Evolutionary conservation across 2,113 vertebrate species (phyloP), one percentile per base, ranked within the genome.

Genomic region (Pelusios castaneus): DNA sequence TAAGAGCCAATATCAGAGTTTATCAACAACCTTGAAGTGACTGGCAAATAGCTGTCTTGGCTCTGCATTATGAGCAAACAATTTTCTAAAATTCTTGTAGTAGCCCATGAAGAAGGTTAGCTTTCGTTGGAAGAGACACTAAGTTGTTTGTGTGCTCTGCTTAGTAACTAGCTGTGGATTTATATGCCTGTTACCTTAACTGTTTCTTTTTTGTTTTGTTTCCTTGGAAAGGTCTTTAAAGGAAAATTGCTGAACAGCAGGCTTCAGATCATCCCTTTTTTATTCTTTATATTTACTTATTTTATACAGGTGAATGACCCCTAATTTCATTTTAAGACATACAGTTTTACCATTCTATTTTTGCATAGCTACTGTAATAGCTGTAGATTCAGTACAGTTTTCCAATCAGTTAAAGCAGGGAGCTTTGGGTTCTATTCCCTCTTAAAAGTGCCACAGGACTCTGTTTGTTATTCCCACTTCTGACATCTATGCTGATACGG

Each of bases 251-350:
- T 84, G 34, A 93, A 63, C 27, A 87, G 34, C 52, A 90, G 52
- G 75, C 31, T 70, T 84, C 51, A 70, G 81, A 84, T 67, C 54
- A 77, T 93, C 47, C 88, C 49, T 88, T 84, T 60, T 78, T 63
- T 84, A 81, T 81, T 84, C 45, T 54, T 70, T 56, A 88, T 73
- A 87, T 87, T 87, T 78, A 55, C 67, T 81, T 88, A 85, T 81
- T 84, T 84, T 85, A 60, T 85, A 93, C 76, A 85, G 63, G 21
- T 88, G 85, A 93, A 84, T 76, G 31, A 76, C 41, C 49, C 63
- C 87, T 93, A 88, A 88, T 55, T 85, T 54, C 77, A 73, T 88
- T 85, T 80, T 81, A 88, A 78, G 77, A 81, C 80, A 49, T 70
- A n/a, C 29, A 10, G 3, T 67, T 77, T 81, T 79, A 63, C 55